Evolutionary conservation across 1,140 invertebrate species (phyloP), one percentile per base, ranked within the genome.

Genomic region (Conus betulinus): DNA sequence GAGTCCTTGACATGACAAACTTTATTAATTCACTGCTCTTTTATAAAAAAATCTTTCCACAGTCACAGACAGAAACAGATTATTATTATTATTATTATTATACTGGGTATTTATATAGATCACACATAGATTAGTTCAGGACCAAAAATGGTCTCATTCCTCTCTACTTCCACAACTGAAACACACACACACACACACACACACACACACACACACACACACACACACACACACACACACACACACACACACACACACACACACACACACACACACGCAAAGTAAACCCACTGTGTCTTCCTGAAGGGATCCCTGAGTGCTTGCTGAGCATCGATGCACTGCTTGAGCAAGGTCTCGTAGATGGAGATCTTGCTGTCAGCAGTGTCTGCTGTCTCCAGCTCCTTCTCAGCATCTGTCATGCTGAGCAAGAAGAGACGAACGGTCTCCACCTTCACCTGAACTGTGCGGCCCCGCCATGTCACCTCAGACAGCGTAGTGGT

Each of bases 271-370:
- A 23, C 17, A 23, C 20, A 78, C 8, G 76, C 27, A 7, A 6
- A 51, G 13, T 27, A 23, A 57, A 90, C 92, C 92, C 92, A 96
- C 96, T 57, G 97, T 96, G 94, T 98, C 98, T 91, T 96, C 96
- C 91, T 98, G 98, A 23, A 98, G 96, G 87, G 97, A 89, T 99
- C 98, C 83, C 97, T 96, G 27, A 98, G 96, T 1, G 97, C 96
- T 89, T 97, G 97, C 82, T 99, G 97, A 85, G 98, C 98, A 95
- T 99, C 99, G 93, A 99, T 98, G 95, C 98, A 98, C 93, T 99
- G 98, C 95, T 99, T 98, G 10, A 99, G 95, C 89, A 98, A 96
- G 90, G 97, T 97, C 94, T 99, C 99, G 84, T 99, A 97, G 74
- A 98, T 93, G 53, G 95, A 94, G 51, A 95, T 90, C 87, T 95